Evolutionary conservation across 2,888 invertebrate genomes (phyloP), one percentile per base, ranked within the genome.

Genomic region (Doris montereyensis): DNA sequence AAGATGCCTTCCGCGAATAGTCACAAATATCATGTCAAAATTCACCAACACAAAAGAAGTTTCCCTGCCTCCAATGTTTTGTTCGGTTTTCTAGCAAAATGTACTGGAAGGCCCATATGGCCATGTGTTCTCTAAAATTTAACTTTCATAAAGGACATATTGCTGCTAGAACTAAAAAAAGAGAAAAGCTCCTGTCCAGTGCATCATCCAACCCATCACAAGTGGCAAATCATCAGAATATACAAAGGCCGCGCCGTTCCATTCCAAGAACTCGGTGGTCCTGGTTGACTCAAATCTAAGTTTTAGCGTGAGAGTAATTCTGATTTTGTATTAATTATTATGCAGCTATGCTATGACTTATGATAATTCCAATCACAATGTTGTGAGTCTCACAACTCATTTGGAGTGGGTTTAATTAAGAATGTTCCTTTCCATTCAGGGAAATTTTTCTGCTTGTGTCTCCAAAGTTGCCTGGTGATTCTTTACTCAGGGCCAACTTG

Each of bases 11-110:
- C 74, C 2, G 13, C 65, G 2, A 21, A 30, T 5, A 30, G 26
- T 1, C 67, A 73, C 2, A 41, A 57, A 21, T n/a, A 65, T 21
- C 78, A 78, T 57, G 26, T 52, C 21, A 13, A 32, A 32, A 67
- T 73, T 26, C 78, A 78, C 24, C 17, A 10, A 62, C 73, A 28
- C 52, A n/a, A n/a, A 79, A 79, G 17, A 52, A 65, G 32, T 79
- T 60, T 60, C 62, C 35, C 21, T 71, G 79, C 26, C 35, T 5
- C 10, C 30, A 32, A 10, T 76, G 79, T 41, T 79, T 62, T 60
- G 10, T 52, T 4, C 32, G 76, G 34, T 76, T 41, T 21, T 10
- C 62, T 5, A 13, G 72, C 13, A 79, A 71, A 26, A 5, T 30
- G 3, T 79, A 76, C 30, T 71, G 1, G 24, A 76, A 32, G 26